Evolutionary conservation across 2,113 vertebrate genomes (phyloP), one percentile per base, ranked within the genome.

Genomic region (Labeo rohita): DNA sequence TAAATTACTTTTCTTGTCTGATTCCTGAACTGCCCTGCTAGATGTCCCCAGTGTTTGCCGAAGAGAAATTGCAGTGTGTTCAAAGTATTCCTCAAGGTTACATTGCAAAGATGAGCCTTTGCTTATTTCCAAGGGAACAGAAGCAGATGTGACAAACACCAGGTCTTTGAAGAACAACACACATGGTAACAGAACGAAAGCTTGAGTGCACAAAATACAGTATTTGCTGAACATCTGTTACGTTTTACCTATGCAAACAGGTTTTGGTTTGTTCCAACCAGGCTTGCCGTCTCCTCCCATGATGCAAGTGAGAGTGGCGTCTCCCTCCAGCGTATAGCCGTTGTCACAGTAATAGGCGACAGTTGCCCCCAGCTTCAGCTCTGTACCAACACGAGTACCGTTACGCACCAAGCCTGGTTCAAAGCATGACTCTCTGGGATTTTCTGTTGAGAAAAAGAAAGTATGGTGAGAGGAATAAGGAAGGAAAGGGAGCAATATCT

Each of bases 371-470:
- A 99, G 94, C 92, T 99, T 98, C 89, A 99, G 94, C 49, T 99
- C 96, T 0, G 95, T 92, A 0, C 98, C 98, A 88, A 96, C 95
- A 8, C 98, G 94, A 0, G 97, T 97, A 78, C 98, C 97, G 0
- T 99, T 99, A 91, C 95, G 97, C 85, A 99, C 93, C 0, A 95
- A 88, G 0, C 98, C 98, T 0, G 98, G 98, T 88, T 99, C 98
- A 1, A 99, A 99, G 91, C 98, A 99, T 0, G 98, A 99, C 93
- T 99, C 98, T 86, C 98, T 94, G n/a, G 98, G 98, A 88, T 99
- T 99, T 91, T 99, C 98, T 99, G 94, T 70, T 84, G 79, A 82
- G 85, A 84, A 81, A 74, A 75, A 59, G 6, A 76, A 18, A 43
- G 68, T 39, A 16, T 9, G 63, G 84, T 84, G 89, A 92, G 75